Base-by-base conservation (phyloP, 2,113 vertebrate species). In the Leptodactylus fuscus region DNA sequence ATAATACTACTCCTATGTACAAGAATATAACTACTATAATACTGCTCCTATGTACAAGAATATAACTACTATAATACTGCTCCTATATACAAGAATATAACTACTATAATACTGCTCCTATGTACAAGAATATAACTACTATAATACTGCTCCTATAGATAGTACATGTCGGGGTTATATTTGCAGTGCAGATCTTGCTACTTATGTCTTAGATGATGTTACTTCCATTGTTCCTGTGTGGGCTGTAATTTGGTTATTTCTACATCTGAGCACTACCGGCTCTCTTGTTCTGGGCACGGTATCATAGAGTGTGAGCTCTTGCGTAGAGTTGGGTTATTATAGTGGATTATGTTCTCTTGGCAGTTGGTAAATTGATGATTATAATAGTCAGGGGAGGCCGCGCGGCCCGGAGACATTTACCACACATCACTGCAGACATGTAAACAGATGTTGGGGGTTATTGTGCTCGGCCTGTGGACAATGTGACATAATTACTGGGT, bases 241-340 rank as follows among this genome's bases (percentile, higher is more conserved):
- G 29, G 13, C 62, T 20, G 15, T 67, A 67, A 67, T 67, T 36
- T 18, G 29, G 16, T 67, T 67, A 67, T 34, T 34, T 4, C 29
- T 36, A 34, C 18, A 67, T 67, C 18, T 34, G 36, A 48, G 27
- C 36, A 74, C 27, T 46, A 41, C 22, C 71, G 62, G 34, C 6
- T 3, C 10, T 41, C 36, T 48, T 20, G 8, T 48, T 44, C 36
- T 81, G 60, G 58, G n/a, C 16, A 20, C 41, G 16, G 58, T 5
- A 24, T 9, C 36, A 41, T 80, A 18, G 53, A 80, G 24, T 80
- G 77, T 11, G 8, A 80, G 53, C 53, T 80, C 77, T 80, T 65
- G 24, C 32, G 38, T 8, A 48, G 5, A 36, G n/a, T 32, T 41
- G 9, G 22, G 24, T 12, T 36, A 29, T 81, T 65, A 48, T 41